These are phyloP conservation scores for Belgica antarctica DNA, from an alignment of 2,888 invertebrate genomes.

Conservation along the genomic window DNA sequence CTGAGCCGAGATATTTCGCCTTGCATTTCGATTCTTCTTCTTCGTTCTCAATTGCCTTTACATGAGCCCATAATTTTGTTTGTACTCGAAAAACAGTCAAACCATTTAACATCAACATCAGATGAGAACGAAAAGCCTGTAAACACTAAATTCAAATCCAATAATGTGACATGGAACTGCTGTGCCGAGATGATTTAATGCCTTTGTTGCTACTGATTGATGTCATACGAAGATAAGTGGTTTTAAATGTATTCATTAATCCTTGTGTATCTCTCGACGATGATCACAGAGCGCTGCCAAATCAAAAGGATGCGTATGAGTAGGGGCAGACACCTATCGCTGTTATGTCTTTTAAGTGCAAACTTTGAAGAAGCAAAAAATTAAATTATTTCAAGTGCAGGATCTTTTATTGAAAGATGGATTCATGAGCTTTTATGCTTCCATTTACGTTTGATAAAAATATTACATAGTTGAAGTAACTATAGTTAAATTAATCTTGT, in stretches of 20 bases:
- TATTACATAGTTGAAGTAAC: no score
- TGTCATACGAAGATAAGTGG: constrained; percentile 37
- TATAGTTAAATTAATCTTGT: no score
- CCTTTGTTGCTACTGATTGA: constrained; percentile 40
- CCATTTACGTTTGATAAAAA: no score
- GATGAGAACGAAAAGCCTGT: constrained; percentile 1
- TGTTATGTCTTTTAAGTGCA: no score
- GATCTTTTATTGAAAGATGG: no score
- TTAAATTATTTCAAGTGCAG: no score
- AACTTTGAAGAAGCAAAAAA: no score
- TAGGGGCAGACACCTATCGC: no score
- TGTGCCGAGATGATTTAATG: background rate
- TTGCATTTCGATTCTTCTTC: background rate
- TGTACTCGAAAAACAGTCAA: constrained; percentile 20
- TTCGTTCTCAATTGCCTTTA: constrained; percentile 39
- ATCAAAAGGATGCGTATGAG: background rate
- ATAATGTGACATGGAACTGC: constrained; percentile 36
- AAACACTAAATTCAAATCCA: constrained; percentile 40
- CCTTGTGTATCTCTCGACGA: background rate
- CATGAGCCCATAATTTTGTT: constrained; percentile 38
- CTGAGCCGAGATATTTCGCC: constrained; percentile 7
- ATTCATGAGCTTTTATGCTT: no score
- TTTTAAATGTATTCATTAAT: constrained; percentile 42
- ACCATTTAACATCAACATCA: constrained; percentile 42
- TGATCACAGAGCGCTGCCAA: background rate